phyloP scores from a whole-genome alignment of 2,113 vertebrate genomes.

The Mesembrinibis cayennensis region DNA sequence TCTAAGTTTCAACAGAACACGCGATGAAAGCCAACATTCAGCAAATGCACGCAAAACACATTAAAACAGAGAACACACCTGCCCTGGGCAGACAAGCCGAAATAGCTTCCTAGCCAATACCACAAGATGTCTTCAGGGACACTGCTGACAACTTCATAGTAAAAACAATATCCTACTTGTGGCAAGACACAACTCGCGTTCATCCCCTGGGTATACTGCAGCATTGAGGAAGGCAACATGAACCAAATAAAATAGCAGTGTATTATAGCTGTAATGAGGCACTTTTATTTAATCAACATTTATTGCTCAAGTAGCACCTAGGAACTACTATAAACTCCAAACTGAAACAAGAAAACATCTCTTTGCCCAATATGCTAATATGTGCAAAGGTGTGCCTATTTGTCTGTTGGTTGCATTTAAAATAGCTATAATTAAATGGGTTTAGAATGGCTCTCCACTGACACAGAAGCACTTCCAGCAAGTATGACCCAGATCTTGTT shows the following conservation, averaged over 20 bases:
- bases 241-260: neutral
- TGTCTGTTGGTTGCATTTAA: neutral
- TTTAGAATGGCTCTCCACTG: neutral
- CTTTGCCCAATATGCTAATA: neutral
- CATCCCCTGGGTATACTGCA: neutral
- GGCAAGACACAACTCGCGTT: neutral
- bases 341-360: neutral
- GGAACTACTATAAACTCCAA: neutral
- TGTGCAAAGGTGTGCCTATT: neutral
- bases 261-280: neutral
- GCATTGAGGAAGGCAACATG: neutral
- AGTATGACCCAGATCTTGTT: neutral
- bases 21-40: constrained; percentile 21
- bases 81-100: constrained; percentile 33
- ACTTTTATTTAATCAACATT: neutral
- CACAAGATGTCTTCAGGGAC: constrained; percentile 21
- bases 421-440: neutral
- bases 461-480: neutral
- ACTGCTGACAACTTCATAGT: neutral
- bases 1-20: constrained; percentile 58
- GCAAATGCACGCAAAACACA: constrained; percentile 24
- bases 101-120: neutral
- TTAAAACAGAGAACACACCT: constrained; percentile 55
- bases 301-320: neutral
- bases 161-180: neutral